Base-by-base conservation (phyloP, 1,140 invertebrate species). In the Bombus pyrosoma region DNA sequence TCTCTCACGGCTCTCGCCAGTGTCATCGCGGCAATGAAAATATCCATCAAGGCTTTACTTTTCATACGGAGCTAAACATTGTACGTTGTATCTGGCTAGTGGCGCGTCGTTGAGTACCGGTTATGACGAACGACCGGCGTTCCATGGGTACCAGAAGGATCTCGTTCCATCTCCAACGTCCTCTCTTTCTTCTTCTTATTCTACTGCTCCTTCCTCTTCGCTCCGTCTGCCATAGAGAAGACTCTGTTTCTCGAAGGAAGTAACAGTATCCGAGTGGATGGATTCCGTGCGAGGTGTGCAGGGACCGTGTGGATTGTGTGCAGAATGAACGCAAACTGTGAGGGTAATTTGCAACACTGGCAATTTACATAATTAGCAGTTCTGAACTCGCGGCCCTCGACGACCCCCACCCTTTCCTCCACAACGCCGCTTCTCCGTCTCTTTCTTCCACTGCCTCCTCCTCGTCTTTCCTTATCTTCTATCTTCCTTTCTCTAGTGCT, bases 281-380 rank as follows among this genome's bases (percentile, higher is more conserved):
- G 91, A 94, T 94, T 94, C 93, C 93, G 90, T 89, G 90, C 92
- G 92, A 93, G 91, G 93, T 89, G 88, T 90, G 87, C 87, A 87
- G 87, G 90, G 91, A 89, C 91, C 90, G 86, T 89, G 91, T 92
- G 91, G 94, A 95, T 95, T 95, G 94, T 95, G 95, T 94, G 93
- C 92, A 95, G 94, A 95, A 95, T 95, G 94, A 95, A 94, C 91
- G 92, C 94, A 95, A 95, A 95, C 94, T 95, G 94, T 91, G 93
- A 94, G 94, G 94, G 95, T 95, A 95, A 95, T 95, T 95, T 95
- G 95, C 95, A 95, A 95, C 94, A 95, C 94, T 92, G 92, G 93
- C 94, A 95, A 95, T 95, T 95, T 95, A 94, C 95, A 95, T 95
- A 95, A 95, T 95, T 95, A 95, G 94, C 94, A 95, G 94, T 95